A percentile compares a stretch with the other conserved stretches of the same genome.
Evolutionary conservation across 2,797 vertebrate genomes (phyloP).

Genomic region (Acestrorhynchus altus): DNA sequence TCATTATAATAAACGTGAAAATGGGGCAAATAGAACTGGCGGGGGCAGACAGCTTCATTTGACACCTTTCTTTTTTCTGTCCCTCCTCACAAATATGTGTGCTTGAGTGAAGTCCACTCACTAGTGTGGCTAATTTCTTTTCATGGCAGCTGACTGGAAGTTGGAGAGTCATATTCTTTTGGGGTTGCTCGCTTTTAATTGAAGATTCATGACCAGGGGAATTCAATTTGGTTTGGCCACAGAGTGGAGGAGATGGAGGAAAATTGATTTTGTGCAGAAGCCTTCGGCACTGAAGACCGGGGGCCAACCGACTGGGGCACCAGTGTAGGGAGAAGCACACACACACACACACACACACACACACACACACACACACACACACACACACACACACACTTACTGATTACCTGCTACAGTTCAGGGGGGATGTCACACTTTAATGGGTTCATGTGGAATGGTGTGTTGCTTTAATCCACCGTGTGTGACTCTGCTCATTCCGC

Average conservation of each 20-base stretch:
- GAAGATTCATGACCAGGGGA: constrained; percentile 66
- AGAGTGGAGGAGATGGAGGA: constrained; percentile 61
- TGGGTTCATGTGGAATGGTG: constrained; percentile 45
- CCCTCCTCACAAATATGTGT: constrained; percentile 54
- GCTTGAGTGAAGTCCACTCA: constrained; percentile 57
- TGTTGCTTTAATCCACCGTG: constrained; percentile 51
- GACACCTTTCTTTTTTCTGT: constrained; percentile 26
- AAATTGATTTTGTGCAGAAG: constrained; percentile 68
- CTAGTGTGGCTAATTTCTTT: constrained; percentile 64
- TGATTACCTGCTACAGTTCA: constrained; percentile 17
- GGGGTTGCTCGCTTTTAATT: constrained; percentile 65
- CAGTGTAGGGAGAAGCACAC: neutral
- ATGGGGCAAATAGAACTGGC: too few relatives aligned
- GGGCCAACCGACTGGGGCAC: neutral
- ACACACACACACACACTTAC: neutral
- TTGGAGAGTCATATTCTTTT: constrained; percentile 63
- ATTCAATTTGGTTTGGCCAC: constrained; percentile 67
- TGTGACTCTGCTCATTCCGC: constrained; percentile 39
- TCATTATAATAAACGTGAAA: too few relatives aligned
- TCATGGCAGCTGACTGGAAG: constrained; percentile 53
- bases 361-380: constrained; percentile 7
- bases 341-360: neutral
- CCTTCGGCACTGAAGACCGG: neutral
- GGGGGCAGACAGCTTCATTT: neutral
- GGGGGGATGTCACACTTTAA: constrained; percentile 32